Conservation (phyloP, 2,113 vertebrate species). For the Prietella phreatophila region DNA sequence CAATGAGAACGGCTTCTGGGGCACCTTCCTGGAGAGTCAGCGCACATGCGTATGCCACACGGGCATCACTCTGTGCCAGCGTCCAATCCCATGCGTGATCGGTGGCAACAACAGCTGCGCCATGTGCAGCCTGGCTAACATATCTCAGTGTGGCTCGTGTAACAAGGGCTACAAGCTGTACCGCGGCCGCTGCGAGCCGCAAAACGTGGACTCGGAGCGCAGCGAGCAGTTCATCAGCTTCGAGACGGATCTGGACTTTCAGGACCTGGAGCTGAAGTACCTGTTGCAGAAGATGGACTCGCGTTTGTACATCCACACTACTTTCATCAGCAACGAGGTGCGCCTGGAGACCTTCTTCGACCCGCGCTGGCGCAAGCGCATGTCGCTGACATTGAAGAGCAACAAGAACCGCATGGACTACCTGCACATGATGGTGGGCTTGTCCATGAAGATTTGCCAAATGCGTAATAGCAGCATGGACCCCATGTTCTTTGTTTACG, state of each 20-base stretch:
- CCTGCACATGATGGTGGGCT: slow-evolving; percentile 97
- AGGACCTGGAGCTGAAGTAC: slow-evolving; percentile 99
- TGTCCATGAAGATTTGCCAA: slow-evolving; percentile 99
- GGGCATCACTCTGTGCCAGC: slow-evolving; percentile 90
- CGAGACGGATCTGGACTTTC: slow-evolving; percentile 98
- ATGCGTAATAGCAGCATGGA: slow-evolving; percentile 98
- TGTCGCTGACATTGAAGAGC: slow-evolving; percentile 99
- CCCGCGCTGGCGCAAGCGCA: slow-evolving; percentile 95
- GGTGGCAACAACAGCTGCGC: slow-evolving; percentile 99
- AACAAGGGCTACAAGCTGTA: slow-evolving; percentile 99
- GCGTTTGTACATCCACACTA: slow-evolving; percentile 94
- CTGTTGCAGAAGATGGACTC: slow-evolving; percentile 98
- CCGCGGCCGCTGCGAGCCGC: slow-evolving; percentile 93
- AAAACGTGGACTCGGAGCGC: slow-evolving; percentile 98
- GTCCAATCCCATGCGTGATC: slow-evolving; percentile 94
- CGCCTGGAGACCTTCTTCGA: slow-evolving; percentile 98
- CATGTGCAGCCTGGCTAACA: slow-evolving; percentile 99
- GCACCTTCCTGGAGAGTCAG: slow-evolving; percentile 96
- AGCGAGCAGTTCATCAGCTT: slow-evolving; percentile 99
- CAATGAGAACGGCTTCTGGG: slow-evolving; percentile 99
- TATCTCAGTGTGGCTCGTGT: slow-evolving; percentile 97
- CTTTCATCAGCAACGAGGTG: slow-evolving; percentile 99
- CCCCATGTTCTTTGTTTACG: slow-evolving; percentile 97
- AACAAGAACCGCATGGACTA: slow-evolving; percentile 99
- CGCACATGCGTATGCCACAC: slow-evolving; percentile 94